Conservation (phyloP, 2,113 vertebrate genomes). For the Xiphophorus couchianus region DNA sequence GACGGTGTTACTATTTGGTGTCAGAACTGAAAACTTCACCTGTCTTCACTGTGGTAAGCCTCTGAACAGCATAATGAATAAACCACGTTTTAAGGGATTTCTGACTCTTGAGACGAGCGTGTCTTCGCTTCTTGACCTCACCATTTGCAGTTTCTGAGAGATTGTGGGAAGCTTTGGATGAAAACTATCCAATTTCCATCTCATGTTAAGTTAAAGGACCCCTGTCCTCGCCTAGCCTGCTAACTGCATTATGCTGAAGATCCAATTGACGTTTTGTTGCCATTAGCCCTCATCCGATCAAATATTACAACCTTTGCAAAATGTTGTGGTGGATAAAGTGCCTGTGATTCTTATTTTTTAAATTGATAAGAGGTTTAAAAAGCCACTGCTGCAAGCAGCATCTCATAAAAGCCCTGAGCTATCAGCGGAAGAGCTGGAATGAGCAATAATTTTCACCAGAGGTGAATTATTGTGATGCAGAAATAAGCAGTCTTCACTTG, state of each 20-base stretch:
- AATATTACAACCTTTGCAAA: background rate
- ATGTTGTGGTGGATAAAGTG: background rate
- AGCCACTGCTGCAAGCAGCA: background rate
- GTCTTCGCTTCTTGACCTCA: background rate
- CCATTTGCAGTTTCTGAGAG: background rate
- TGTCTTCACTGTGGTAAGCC: background rate
- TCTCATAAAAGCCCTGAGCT: background rate
- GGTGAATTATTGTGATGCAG: background rate
- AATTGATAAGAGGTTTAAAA: conserved; percentile 1
- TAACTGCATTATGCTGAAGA: background rate
- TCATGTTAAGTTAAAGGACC: background rate
- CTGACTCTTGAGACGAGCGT: background rate
- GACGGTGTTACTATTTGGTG: background rate
- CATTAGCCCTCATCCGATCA: background rate
- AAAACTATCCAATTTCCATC: background rate
- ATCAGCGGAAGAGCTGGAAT: background rate
- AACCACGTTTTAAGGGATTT: background rate
- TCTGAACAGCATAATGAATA: background rate
- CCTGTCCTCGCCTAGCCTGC: background rate
- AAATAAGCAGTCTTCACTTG: background rate
- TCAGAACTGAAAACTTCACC: background rate
- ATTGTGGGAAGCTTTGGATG: background rate
- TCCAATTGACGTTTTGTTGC: background rate
- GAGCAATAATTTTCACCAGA: background rate
- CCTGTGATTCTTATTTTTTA: background rate